Evolutionary conservation across 2,888 invertebrate genomes (phyloP), one percentile per base, ranked within the genome.

Genomic region (Nomada flava): DNA sequence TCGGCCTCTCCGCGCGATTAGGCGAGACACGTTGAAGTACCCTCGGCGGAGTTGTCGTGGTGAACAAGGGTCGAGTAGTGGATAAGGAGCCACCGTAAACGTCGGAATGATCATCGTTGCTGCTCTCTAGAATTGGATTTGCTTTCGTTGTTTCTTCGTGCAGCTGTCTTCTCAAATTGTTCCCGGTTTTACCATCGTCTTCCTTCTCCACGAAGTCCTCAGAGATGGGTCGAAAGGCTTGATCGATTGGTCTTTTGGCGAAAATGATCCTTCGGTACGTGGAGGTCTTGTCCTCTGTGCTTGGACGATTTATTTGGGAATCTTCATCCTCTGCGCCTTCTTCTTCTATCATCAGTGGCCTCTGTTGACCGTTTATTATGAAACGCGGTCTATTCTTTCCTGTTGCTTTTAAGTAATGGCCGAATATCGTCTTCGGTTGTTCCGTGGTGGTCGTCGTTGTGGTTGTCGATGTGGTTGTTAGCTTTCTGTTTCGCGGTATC

Each of bases 11-110:
- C 0, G 88, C 69, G 42, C 93, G 88, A 0, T 85, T 78, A 0
- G 79, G 84, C 1, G 90, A 65, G 1, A 92, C 85, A 26, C 93
- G 89, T 47, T 92, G 95, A 50, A 95, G 93, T 44, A 95, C 91
- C 89, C 96, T 94, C 0, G 96, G 95, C 36, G 96, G 94, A 20
- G 94, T 94, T 0, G 96, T 95, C 0, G 96, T 96, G 0, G 96
- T 96, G 87, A 96, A 96, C 20, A 96, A 92, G 0, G 96, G 96
- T 50, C 96, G 94, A 7, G 96, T 95, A 42, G 96, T 95, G 0
- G 96, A 96, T 18, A 96, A 83, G 36, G 96, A 95, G 52, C 95
- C 95, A 50, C 96, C 96, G 85, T 96, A 97, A 0, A 96, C 96
- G 88, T 96, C 96, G 2, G 96, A 95, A 4, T 95, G 95, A 90